phyloP scores from a whole-genome alignment of 2,888 invertebrate species.

The Octodonta nipae region DNA sequence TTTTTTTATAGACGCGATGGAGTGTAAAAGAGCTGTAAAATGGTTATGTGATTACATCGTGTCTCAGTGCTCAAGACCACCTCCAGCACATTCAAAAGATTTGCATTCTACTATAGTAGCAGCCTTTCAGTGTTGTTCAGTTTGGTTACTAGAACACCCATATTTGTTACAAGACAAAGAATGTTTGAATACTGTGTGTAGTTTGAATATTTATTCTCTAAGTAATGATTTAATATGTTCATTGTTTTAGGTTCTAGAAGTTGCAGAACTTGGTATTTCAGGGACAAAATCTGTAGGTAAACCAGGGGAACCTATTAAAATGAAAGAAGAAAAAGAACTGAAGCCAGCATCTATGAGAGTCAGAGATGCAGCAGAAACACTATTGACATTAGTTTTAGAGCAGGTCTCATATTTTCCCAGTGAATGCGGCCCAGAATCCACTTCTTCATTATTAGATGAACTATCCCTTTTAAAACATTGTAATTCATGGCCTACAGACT shows the following conservation, averaged over 20 bases:
- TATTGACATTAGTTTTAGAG: slow-evolving; percentile 80
- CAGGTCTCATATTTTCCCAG: slow-evolving; percentile 78
- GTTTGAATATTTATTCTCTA: background rate
- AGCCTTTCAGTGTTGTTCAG: slow-evolving; percentile 78
- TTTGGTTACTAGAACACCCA: slow-evolving; percentile 87
- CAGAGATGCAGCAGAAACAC: slow-evolving; percentile 89
- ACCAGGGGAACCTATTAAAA: slow-evolving; percentile 75
- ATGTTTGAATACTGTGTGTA: slow-evolving; percentile 71
- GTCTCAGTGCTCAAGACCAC: slow-evolving; percentile 87
- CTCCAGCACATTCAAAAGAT: slow-evolving; percentile 84
- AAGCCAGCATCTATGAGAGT: slow-evolving; percentile 97
- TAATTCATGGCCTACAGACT: slow-evolving; percentile 44
- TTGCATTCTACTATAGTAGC: slow-evolving; percentile 89
- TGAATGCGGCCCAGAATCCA: slow-evolving; percentile 69
- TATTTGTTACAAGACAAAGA: slow-evolving; percentile 80
- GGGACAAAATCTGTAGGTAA: slow-evolving; percentile 83
- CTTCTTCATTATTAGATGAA: slow-evolving; percentile 81
- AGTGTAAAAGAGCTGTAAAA: slow-evolving; percentile 84
- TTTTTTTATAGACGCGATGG: slow-evolving; percentile 77
- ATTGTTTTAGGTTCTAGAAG: slow-evolving; percentile 57
- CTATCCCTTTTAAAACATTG: slow-evolving; percentile 65
- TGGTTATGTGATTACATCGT: slow-evolving; percentile 98
- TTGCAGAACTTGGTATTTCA: slow-evolving; percentile 92
- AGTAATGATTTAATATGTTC: background rate
- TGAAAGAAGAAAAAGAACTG: slow-evolving; percentile 90